Conservation (phyloP, 2,113 vertebrate genomes). For the Rana temporaria region DNA sequence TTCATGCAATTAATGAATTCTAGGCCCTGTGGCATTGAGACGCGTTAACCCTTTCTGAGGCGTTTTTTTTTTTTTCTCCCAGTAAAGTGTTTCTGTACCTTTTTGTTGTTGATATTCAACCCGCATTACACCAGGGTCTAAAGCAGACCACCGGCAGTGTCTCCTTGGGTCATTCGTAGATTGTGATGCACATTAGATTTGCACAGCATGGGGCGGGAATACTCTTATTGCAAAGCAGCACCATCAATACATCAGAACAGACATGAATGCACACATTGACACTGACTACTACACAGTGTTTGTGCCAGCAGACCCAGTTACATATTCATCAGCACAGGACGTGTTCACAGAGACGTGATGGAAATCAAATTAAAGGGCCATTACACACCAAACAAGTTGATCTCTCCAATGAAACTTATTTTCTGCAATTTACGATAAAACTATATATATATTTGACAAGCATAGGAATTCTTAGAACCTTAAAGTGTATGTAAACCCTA, state of each 20-base stretch:
- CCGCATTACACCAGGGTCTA: background rate
- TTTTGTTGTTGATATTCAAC: background rate
- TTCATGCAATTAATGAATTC: constrained; percentile 42
- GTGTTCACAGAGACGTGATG: no score
- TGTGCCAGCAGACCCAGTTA: no score
- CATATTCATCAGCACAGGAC: no score
- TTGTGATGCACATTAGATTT: background rate
- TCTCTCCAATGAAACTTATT: no score
- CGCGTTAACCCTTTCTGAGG: constrained; percentile 14
- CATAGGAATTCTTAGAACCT: no score
- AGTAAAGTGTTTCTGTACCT: background rate
- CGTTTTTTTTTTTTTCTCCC: constrained; percentile 56
- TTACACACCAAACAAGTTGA: no score
- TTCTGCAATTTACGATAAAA: no score
- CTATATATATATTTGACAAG: no score
- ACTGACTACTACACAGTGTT: no score
- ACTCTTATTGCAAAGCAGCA: background rate
- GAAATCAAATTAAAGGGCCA: no score
- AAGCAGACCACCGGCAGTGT: background rate
- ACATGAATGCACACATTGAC: no score
- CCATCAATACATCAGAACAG: background rate
- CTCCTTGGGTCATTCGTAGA: background rate
- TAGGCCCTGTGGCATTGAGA: background rate
- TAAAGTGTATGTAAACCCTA: no score
- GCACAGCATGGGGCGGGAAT: background rate